Base-by-base conservation (phyloP, 2,797 vertebrate genomes). In the Poecilia gillii region DNA sequence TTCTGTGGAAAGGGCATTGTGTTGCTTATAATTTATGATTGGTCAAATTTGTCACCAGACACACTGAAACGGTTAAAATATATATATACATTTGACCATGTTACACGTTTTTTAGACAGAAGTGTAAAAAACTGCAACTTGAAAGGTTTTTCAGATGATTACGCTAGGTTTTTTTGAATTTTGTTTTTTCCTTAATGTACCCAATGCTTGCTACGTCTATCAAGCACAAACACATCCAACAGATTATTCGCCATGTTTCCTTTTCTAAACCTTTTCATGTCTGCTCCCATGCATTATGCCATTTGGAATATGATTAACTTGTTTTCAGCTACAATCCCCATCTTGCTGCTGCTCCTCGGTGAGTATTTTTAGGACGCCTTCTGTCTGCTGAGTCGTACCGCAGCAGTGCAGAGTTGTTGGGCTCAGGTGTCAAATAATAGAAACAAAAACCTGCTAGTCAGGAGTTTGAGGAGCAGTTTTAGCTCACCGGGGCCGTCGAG, bases 401-500 rank as follows among this genome's bases (percentile, higher is more conserved):
- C 77, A 16, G 23, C 36, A 25, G 71, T 0, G 43, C 13, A 1
- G 14, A 25, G 41, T 1, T 2, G 3, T 25, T 46, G 53, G 47
- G 0, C 64, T 0, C 76, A 74, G 31, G 81, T 79, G 85, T 85
- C 74, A 33, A 7, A 71, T 53, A 68, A 53, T 49, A 70, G 73
- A 70, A 88, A 75, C 18, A 80, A 81, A 83, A 87, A 75, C 49
- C 76, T 73, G 75, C 79, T 74, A 2, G 81, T 88, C 84, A 75
- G 77, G 79, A 77, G 80, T 83, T 89, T 80, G 59, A 45, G 89
- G 79, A 84, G 87, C 80, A 23, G 73, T 43, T 81, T 66, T 4
- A 76, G 79, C 83, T 88, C 81, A 13, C 36, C 3, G 55, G 31
- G 87, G 78, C 79, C 83, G 81, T 78, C 23, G 64, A 49, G 87